Evolutionary conservation across 2,113 vertebrate genomes (phyloP), one percentile per base, ranked within the genome.

Genomic region (Loxodonta africana): DNA sequence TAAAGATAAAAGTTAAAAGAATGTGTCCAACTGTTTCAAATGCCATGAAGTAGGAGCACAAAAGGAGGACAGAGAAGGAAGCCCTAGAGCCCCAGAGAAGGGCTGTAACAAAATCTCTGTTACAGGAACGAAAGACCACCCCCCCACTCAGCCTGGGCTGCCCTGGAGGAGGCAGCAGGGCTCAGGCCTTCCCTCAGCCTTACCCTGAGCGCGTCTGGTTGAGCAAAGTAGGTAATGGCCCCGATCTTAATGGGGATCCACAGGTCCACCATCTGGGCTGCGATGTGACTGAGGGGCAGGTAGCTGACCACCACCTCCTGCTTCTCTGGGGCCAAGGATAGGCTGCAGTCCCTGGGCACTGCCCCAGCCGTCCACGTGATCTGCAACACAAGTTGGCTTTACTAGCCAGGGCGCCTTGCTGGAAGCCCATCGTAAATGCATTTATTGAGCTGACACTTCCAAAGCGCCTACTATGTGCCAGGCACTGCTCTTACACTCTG

Each of bases 221-320:
- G 99, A 33, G 99, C 99, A 7, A 99, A 99, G 98, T 99, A 98
- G 0, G 98, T 98, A 2, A 98, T 95, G 0, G 97, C 99, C 5
- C 99, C 99, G 0, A 99, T 98, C 30, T 91, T 98, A 92, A 99
- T 98, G 15, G 99, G 91, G 5, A 99, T 37, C 99, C 99, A 99
- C n/a, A 99, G 98, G 81, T 99, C 99, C 0, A 99, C 95, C 98
- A 99, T 99, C 97, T 99, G 99, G 0, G 99, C 99, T 0, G 99
- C 99, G 0, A 99, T 94, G 95, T 99, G 99, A 90, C 99, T 99
- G 93, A 99, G 99, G 0, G 99, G 99, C 71, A 99, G 99, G 96
- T 99, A 99, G 97, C 99, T 99, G 96, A 99, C 97, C 94, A 99
- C 98, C 1, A 76, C 1, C 91, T 99, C 99, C 98, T 99, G 99